Evolutionary conservation across 2,888 invertebrate species (phyloP), one percentile per base, ranked within the genome.

Genomic region (Heliconius ethilla): DNA sequence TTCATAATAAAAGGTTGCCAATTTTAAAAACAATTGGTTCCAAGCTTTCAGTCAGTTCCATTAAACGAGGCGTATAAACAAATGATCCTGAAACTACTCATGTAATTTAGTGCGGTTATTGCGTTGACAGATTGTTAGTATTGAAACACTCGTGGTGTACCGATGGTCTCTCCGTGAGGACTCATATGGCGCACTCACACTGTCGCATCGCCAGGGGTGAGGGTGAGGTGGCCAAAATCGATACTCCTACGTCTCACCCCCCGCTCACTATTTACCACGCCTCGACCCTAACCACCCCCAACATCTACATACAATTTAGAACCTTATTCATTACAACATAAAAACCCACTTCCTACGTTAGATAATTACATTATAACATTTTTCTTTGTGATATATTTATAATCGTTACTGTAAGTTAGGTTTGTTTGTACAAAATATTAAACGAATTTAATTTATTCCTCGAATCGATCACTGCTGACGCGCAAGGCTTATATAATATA

Each of bases 151-250:
- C 85, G 85, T 84, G 81, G 85, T 87, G 85, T 89, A 83, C 85
- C 87, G 86, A 84, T 88, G 87, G 88, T 89, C 89, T 90, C 89
- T 82, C 86, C 86, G 86, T 85, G 86, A 89, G 88, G 86, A 90
- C 89, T 89, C 87, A 89, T 86, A 88, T 86, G 84, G 88, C 90
- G 90, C 92, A 93, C 94, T 90, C 93, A 93, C 92, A 93, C 93
- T 88, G 92, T 89, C 93, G 92, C 93, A 91, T 85, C 87, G 87
- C 83, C 88, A 85, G 91, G 92, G 92, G 91, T 86, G 91, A 91
- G 93, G 89, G 92, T 89, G 92, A 92, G 90, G 91, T 89, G 90
- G 87, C 90, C 88, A 93, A 94, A 94, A 94, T 94, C 94, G 94
- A 94, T 94, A 94, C 89, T 92, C 87, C 90, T 90, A 89, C 93